Percentiles rank a stretch among this genome's conserved stretches.
Evolutionary conservation across 2,888 invertebrate genomes (phyloP).

Genomic region (Stenodera caucasica): DNA sequence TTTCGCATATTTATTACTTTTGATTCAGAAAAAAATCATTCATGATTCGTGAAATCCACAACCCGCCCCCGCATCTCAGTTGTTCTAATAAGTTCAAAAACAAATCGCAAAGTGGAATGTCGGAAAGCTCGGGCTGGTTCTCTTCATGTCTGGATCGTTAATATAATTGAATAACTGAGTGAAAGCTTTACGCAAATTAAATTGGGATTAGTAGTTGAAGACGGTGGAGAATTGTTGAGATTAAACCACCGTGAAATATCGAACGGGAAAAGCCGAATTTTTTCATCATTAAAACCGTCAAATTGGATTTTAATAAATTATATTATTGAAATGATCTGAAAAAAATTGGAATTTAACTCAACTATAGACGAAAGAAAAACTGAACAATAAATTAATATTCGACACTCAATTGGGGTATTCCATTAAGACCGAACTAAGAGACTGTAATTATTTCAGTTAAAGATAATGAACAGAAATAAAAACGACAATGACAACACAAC

Average conservation of each 20-base stretch:
- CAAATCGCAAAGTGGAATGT: neutral
- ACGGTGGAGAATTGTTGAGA: neutral
- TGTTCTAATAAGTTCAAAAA: no score
- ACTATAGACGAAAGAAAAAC: neutral
- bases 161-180: neutral
- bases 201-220: neutral
- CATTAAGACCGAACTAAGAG: neutral
- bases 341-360: no score
- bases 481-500: neutral
- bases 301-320: no score
- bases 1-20: neutral
- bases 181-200: conserved; percentile 3
- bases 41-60: no score
- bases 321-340: no score
- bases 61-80: no score
- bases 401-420: neutral
- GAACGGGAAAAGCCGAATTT: neutral
- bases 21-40: no score
- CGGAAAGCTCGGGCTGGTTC: neutral
- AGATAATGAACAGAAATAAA: neutral
- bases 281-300: no score
- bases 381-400: conserved; percentile 1
- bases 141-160: neutral
- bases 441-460: neutral
- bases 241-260: neutral